Conservation (phyloP, 2,888 invertebrate species). For the Microchrysa polita region DNA sequence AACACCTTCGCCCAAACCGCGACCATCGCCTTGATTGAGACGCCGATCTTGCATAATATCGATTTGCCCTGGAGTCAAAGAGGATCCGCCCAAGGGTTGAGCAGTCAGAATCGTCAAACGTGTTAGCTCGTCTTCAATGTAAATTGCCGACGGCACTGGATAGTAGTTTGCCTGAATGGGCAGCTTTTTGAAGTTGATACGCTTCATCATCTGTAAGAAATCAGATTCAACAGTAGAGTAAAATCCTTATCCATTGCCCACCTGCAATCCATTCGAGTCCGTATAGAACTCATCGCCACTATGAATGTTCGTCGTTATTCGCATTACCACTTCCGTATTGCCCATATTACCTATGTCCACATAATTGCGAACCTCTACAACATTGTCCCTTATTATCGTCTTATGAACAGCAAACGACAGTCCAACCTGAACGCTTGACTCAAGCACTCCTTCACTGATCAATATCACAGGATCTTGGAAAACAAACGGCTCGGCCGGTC, state of each 20-base stretch:
- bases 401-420: slow-evolving; percentile 67
- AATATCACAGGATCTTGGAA: slow-evolving; percentile 70
- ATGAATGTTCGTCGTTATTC: slow-evolving; percentile 78
- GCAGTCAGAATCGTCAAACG: slow-evolving; percentile 81
- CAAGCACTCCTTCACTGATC: slow-evolving; percentile 79
- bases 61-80: slow-evolving; percentile 58
- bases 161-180: slow-evolving; percentile 97
- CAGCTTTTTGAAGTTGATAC: slow-evolving; percentile 84
- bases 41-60: slow-evolving; percentile 95
- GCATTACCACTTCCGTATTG: slow-evolving; percentile 90
- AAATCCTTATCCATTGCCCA: slow-evolving; percentile 57
- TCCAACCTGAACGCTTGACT: slow-evolving; percentile 79
- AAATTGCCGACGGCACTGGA: slow-evolving; percentile 88
- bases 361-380: slow-evolving; percentile 71
- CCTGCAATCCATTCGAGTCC: slow-evolving; percentile 93
- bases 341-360: slow-evolving; percentile 75
- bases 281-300: slow-evolving; percentile 86
- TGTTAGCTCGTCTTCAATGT: slow-evolving; percentile 78
- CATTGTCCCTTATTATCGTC: slow-evolving; percentile 60
- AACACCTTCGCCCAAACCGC: slow-evolving; percentile 92
- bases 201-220: slow-evolving; percentile 78
- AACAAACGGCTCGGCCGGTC: slow-evolving; percentile 72
- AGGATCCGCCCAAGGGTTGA: slow-evolving; percentile 83
- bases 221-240: slow-evolving; percentile 13
- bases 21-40: slow-evolving; percentile 90